These are phyloP conservation scores for Azorinus chamasolen DNA, from an alignment of 2,888 invertebrate genomes.

Conservation along the genomic window DNA sequence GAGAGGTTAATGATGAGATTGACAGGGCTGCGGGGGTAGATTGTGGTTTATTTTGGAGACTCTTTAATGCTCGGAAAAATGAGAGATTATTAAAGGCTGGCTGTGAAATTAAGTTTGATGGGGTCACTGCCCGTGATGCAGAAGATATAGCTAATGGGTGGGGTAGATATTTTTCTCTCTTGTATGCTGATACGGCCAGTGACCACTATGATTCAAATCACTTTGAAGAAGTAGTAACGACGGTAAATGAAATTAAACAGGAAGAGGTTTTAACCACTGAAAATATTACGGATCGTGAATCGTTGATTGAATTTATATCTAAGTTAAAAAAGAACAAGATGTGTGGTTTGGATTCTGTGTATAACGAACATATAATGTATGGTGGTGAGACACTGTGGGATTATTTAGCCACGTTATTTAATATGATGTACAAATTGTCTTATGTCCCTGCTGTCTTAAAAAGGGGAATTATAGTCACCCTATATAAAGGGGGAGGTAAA, in stretches of 20 bases:
- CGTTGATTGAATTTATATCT: not conserved
- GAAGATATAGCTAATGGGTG: not conserved
- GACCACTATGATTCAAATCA: not conserved
- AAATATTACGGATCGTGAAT: not conserved
- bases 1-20: conserved; percentile 6
- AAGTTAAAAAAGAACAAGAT: no score
- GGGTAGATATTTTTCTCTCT: not conserved
- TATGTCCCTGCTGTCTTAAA: no score
- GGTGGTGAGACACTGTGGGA: not conserved
- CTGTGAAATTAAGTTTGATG: no score
- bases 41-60: not conserved
- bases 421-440: no score
- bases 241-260: not conserved
- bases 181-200: not conserved
- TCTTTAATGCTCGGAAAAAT: not conserved
- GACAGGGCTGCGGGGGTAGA: conserved; percentile 10
- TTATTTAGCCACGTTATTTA: not conserved
- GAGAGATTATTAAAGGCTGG: no score
- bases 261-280: not conserved
- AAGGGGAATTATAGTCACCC: conserved; percentile 13
- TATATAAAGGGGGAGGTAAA: conserved; percentile 29
- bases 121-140: conserved; percentile 1
- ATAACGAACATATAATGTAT: no score
- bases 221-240: not conserved
- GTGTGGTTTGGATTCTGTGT: no score